phyloP scores from a whole-genome alignment of 2,113 vertebrate genomes.

The Sisor rabdophorus region DNA sequence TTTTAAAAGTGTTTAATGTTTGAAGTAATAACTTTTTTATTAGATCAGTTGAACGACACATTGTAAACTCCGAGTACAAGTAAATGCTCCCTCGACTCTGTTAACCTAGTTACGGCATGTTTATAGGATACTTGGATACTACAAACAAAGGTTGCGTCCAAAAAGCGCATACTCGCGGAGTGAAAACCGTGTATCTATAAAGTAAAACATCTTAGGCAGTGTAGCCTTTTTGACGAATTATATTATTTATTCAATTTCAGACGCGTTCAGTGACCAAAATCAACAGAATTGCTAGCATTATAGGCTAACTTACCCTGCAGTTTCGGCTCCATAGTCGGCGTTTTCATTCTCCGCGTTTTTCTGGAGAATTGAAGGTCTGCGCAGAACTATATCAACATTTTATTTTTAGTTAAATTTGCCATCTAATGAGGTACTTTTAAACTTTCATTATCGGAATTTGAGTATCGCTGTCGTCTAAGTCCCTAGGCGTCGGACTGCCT shows the following conservation, averaged over 20 bases:
- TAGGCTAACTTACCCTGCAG: constrained; percentile 63
- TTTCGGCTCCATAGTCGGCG: constrained; percentile 66
- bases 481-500: not conserved
- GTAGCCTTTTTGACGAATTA: not conserved
- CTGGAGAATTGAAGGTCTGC: constrained; percentile 31
- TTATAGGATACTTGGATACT: constrained; percentile 45
- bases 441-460: constrained; percentile 9
- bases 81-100: not conserved
- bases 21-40: not conserved
- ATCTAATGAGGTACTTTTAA: constrained; percentile 4
- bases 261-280: constrained; percentile 17
- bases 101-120: not conserved
- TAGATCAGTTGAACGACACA: not conserved
- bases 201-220: not conserved
- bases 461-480: not conserved
- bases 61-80: not conserved
- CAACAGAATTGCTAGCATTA: constrained; percentile 20
- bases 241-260: not conserved
- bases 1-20: not conserved
- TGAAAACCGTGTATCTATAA: not conserved
- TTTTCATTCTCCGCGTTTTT: constrained; percentile 53
- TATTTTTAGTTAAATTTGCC: not conserved
- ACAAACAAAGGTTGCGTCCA: constrained; percentile 27
- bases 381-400: constrained; percentile 50
- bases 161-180: not conserved